Evolutionary conservation across 2,888 invertebrate species (phyloP).

Genomic region (Parochlus steinenii): DNA sequence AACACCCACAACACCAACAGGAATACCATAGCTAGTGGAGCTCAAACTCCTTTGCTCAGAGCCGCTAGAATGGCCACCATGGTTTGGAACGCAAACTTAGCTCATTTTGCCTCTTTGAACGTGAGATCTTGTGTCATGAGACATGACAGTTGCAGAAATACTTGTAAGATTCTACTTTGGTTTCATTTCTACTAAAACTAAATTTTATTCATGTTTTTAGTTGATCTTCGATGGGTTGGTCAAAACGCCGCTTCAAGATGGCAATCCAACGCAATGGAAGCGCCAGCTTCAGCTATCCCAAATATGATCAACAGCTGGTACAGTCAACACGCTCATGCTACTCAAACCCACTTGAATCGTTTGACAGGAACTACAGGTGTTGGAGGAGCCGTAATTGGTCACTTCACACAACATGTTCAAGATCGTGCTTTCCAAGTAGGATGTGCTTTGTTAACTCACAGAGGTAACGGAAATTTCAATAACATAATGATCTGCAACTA

Average conservation of each 20-base stretch:
- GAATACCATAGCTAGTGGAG: not conserved
- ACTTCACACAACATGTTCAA: slow-evolving; percentile 26
- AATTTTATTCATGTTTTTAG: too few species aligned
- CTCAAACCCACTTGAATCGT: not conserved
- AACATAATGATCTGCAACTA: slow-evolving; percentile 23
- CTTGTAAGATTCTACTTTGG: too few species aligned
- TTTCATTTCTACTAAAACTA: too few species aligned
- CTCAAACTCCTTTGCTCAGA: not conserved
- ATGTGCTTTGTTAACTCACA: slow-evolving; percentile 25
- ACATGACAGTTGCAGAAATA: not conserved
- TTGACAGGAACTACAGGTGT: not conserved
- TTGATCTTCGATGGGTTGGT: not conserved
- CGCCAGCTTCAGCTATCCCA: slow-evolving; percentile 14
- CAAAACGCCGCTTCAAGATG: slow-evolving; percentile 1
- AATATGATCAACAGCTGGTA: slow-evolving; percentile 25
- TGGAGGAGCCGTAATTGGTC: slow-evolving; percentile 25
- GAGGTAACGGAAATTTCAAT: not conserved
- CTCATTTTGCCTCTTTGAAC: not conserved
- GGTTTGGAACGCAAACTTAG: not conserved
- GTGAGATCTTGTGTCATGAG: not conserved
- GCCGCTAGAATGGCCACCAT: not conserved
- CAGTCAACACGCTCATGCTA: slow-evolving; percentile 17
- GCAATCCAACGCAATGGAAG: not conserved
- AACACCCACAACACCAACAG: not conserved
- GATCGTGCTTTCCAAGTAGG: slow-evolving; percentile 28